Conservation (phyloP, 2,888 invertebrate species). For the Tryphoninae sp. region DNA sequence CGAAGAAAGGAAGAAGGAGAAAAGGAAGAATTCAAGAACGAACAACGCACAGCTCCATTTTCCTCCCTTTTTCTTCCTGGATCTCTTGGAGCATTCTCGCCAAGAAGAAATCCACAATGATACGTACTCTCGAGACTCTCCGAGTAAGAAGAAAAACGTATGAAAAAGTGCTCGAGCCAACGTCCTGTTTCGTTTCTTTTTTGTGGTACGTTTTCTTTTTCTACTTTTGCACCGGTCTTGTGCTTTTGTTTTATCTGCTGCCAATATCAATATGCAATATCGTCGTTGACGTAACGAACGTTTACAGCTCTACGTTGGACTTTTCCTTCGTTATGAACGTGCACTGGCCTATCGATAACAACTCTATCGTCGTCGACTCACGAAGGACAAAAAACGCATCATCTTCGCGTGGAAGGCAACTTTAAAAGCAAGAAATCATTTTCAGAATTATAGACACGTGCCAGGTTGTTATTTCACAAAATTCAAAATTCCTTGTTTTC, state of each 20-base stretch:
- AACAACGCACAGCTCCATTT: background rate
- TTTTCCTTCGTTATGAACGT: background rate
- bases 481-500: too few species aligned
- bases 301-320: constrained; percentile 9
- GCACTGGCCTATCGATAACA: background rate
- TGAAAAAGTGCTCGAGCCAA: background rate
- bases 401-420: background rate
- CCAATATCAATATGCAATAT: constrained; percentile 7
- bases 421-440: background rate
- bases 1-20: constrained; percentile 4
- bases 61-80: background rate
- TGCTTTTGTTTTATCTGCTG: background rate
- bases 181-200: background rate
- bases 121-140: constrained; percentile 3
- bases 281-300: constrained; percentile 26
- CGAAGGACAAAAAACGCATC: background rate
- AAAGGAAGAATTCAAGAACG: constrained; percentile 34
- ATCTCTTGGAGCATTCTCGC: background rate
- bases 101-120: constrained; percentile 15
- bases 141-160: background rate
- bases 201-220: background rate
- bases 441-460: background rate
- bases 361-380: constrained; percentile 10
- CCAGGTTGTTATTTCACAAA: too few species aligned
- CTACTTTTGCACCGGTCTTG: too few species aligned